Conservation (phyloP, 2,797 vertebrate species). For the Dendrocincla tyrannina region DNA sequence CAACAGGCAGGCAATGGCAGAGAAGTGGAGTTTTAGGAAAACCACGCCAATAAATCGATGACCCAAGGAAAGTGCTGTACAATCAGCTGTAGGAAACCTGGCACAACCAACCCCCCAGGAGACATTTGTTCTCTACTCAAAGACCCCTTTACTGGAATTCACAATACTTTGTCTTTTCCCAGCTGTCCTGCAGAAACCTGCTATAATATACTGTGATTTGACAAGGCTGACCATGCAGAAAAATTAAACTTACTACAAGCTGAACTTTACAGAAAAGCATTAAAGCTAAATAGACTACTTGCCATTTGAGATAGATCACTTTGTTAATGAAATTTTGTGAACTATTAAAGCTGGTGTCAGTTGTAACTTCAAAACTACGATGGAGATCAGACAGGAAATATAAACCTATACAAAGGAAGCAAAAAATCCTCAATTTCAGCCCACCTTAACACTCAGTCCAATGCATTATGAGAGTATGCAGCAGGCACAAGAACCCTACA, state of each 20-base stretch:
- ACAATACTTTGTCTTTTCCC: neutral
- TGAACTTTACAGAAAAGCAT: neutral
- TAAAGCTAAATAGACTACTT: neutral
- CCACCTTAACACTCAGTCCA: neutral
- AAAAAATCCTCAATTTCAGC: neutral
- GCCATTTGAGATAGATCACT: neutral
- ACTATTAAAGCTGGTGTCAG: neutral
- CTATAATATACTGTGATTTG: neutral
- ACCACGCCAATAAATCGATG: neutral
- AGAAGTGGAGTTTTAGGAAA: conserved; percentile 3
- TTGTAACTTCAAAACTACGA: neutral
- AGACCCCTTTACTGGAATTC: neutral
- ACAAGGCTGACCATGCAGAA: neutral
- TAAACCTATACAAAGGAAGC: neutral
- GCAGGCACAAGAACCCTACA: neutral
- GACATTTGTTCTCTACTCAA: neutral
- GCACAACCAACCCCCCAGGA: neutral
- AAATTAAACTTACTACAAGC: neutral
- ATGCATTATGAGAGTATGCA: neutral
- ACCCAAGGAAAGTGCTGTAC: conserved; percentile 1
- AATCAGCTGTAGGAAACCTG: neutral
- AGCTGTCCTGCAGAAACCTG: neutral
- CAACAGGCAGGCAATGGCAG: neutral
- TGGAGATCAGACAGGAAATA: neutral
- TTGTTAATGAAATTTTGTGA: neutral